Evolutionary conservation across 2,113 vertebrate genomes (phyloP).

Genomic region (Halichoeres trimaculatus): DNA sequence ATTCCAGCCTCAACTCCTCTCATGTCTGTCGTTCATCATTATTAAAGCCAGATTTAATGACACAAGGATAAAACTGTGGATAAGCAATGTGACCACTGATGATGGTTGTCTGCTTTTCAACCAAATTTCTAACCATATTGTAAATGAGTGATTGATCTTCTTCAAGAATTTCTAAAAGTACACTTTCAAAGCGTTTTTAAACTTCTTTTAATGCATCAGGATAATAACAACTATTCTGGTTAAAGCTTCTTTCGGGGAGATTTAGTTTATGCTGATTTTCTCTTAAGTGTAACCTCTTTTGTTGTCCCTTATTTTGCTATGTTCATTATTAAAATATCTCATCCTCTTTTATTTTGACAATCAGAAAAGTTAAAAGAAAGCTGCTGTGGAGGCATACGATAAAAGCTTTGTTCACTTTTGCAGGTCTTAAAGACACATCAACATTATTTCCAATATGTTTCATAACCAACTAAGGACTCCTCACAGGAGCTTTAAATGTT

Average conservation of each 20-base stretch:
- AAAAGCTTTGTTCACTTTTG: too few relatives aligned
- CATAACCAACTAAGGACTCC: too few relatives aligned
- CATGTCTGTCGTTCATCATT: neutral
- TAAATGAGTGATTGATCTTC: neutral
- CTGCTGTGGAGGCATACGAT: too few relatives aligned
- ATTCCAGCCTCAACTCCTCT: neutral
- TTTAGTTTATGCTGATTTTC: too few relatives aligned
- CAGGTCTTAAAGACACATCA: too few relatives aligned
- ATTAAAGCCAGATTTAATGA: neutral
- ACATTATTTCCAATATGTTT: too few relatives aligned
- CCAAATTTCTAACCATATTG: neutral
- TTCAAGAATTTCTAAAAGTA: neutral
- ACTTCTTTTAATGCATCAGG: neutral
- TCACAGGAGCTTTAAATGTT: neutral
- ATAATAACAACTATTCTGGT: conserved; percentile 31
- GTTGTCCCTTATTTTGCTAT: too few relatives aligned
- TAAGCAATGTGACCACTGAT: too few relatives aligned
- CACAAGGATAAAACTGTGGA: neutral
- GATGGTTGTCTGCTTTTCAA: neutral
- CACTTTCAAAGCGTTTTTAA: neutral
- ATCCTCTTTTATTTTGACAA: too few relatives aligned
- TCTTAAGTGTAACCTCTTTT: too few relatives aligned
- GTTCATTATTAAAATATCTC: too few relatives aligned
- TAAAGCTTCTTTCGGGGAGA: neutral
- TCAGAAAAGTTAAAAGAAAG: too few relatives aligned